Percentiles rank a stretch among this genome's conserved stretches.
Conservation (phyloP, 2,797 vertebrate species). For the Linurgus olivaceus region DNA sequence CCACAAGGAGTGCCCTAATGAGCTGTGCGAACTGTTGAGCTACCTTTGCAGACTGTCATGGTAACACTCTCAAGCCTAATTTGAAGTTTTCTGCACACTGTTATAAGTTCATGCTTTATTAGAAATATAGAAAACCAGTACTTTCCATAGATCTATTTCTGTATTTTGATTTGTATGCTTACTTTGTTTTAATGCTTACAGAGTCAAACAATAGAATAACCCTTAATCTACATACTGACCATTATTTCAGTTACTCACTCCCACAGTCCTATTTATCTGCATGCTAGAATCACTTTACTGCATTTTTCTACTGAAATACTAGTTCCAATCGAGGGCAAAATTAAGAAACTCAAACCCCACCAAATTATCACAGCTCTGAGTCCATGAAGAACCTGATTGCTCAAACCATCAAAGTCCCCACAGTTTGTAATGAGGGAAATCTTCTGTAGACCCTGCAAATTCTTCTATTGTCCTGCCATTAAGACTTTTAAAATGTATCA, state of each 20-base stretch:
- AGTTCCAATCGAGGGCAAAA: background rate
- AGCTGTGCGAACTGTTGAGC: background rate
- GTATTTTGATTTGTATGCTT: background rate
- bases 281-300: background rate
- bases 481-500: background rate
- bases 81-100: background rate
- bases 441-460: background rate
- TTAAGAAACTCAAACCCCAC: background rate
- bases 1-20: background rate
- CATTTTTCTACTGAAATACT: background rate
- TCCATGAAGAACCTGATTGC: background rate
- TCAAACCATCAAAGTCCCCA: fast-evolving
- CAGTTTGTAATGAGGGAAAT: background rate
- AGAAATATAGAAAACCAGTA: background rate
- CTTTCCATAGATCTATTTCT: background rate
- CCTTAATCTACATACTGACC: background rate
- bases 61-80: background rate
- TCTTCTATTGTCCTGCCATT: fast-evolving
- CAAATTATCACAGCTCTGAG: background rate
- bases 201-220: background rate
- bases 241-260: background rate
- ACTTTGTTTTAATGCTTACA: background rate
- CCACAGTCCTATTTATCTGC: background rate
- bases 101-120: background rate
- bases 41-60: background rate